phyloP scores from a whole-genome alignment of 2,888 invertebrate species.

The Fissipunctia ypsillon region DNA sequence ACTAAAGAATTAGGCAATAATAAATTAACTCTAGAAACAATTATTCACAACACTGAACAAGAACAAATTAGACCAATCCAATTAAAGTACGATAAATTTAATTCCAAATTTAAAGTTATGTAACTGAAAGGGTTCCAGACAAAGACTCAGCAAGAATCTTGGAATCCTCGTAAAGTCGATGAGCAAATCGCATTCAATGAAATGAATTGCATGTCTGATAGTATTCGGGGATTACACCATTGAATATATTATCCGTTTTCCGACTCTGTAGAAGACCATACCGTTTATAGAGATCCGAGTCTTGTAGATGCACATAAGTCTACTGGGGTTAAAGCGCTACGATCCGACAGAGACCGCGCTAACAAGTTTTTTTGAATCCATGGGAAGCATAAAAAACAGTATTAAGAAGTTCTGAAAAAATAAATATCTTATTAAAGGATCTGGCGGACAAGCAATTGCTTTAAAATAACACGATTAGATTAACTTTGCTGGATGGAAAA shows the following conservation, averaged over 20 bases:
- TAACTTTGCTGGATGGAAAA: too few relatives aligned
- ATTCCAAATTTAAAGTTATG: conserved; percentile 44
- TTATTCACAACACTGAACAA: conserved; percentile 42
- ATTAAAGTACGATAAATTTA: conserved; percentile 58
- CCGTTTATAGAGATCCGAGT: conserved; percentile 16
- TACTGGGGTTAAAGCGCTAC: too few relatives aligned
- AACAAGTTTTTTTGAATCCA: too few relatives aligned
- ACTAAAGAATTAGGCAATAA: conserved; percentile 15
- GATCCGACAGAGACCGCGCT: too few relatives aligned
- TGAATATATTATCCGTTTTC: conserved; percentile 67
- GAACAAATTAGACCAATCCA: conserved; percentile 38
- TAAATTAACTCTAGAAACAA: conserved; percentile 41
- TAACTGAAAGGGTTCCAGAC: conserved; percentile 32
- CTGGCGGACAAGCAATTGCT: too few relatives aligned
- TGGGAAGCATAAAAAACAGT: too few relatives aligned
- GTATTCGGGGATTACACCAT: conserved; percentile 69
- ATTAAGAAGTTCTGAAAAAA: too few relatives aligned
- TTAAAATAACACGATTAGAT: too few relatives aligned
- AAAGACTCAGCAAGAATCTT: conserved; percentile 68
- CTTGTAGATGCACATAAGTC: conserved; percentile 16
- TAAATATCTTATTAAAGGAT: too few relatives aligned
- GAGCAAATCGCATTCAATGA: conserved; percentile 73
- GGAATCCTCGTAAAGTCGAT: conserved; percentile 65
- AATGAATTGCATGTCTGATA: conserved; percentile 73
- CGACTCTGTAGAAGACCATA: conserved; percentile 13